Conservation (phyloP, 2,113 vertebrate species). For the Chloebia gouldiae region DNA sequence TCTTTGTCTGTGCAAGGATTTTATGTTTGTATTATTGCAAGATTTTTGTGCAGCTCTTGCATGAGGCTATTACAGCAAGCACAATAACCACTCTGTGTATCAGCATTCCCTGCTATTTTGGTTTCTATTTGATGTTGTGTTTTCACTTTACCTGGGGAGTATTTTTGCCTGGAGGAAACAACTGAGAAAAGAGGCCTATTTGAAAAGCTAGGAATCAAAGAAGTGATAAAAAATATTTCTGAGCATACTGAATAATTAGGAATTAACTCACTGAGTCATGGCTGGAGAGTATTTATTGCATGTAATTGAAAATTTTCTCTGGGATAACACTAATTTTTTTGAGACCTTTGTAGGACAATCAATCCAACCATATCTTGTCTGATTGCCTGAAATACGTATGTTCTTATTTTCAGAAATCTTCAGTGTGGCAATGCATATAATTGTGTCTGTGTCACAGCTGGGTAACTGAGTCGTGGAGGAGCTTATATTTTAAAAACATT, state of each 20-base stretch:
- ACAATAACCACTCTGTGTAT: not conserved
- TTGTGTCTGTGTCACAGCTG: not conserved
- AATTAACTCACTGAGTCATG: not conserved
- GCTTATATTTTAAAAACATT: not conserved
- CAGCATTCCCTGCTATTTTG: not conserved
- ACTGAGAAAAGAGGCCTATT: not conserved
- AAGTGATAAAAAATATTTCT: not conserved
- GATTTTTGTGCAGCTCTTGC: not conserved
- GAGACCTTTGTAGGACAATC: not conserved
- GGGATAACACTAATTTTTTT: not conserved
- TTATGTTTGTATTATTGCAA: conserved; percentile 31
- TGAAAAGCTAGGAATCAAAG: conserved; percentile 37
- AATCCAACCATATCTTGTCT: not conserved
- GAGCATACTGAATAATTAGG: conserved; percentile 7
- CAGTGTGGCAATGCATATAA: not conserved
- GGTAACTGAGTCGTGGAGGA: not conserved
- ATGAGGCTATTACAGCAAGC: not conserved
- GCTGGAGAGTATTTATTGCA: not conserved
- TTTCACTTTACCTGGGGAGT: conserved; percentile 20
- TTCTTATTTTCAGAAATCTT: not conserved
- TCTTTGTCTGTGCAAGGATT: conserved; percentile 1
- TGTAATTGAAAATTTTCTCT: not conserved
- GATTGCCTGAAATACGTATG: not conserved
- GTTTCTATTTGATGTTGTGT: conserved; percentile 20
- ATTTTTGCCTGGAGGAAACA: conserved; percentile 45